Conservation (phyloP, 2,888 invertebrate genomes). For the Mesorhabditis spiculigera region DNA sequence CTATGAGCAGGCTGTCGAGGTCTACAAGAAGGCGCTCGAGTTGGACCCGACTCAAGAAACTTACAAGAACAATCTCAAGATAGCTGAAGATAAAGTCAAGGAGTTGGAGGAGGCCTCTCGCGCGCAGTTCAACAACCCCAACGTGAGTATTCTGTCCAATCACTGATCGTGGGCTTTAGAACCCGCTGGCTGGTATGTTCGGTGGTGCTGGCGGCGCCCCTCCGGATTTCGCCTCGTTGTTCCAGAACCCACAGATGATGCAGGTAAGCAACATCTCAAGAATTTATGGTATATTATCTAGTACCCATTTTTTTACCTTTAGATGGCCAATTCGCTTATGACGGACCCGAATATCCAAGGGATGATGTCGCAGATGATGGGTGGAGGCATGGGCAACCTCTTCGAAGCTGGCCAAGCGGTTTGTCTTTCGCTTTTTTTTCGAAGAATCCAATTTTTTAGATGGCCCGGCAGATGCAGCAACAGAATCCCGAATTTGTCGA, state of each 20-base stretch:
- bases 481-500: conserved; percentile 78
- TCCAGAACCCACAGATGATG: conserved; percentile 78
- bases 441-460: conserved; percentile 22
- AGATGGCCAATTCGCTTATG: conserved; percentile 36
- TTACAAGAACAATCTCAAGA: conserved; percentile 73
- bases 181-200: conserved; percentile 33
- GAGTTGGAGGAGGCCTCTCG: conserved; percentile 45
- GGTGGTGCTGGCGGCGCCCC: conserved; percentile 24
- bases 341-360: conserved; percentile 79
- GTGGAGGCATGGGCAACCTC: conserved; percentile 60
- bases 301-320: background rate
- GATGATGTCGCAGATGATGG: conserved; percentile 46
- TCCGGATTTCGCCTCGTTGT: conserved; percentile 60
- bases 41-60: conserved; percentile 88
- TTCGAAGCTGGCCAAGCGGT: conserved; percentile 70
- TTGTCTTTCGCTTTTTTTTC: conserved; percentile 61
- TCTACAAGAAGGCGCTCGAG: conserved; percentile 81
- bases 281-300: background rate
- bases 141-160: background rate
- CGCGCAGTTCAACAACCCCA: background rate
- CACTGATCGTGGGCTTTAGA: conserved; percentile 8
- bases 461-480: conserved; percentile 48
- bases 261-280: conserved; percentile 59
- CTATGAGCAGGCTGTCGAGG: conserved; percentile 78
- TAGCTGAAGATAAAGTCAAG: conserved; percentile 72